Evolutionary conservation across 2,797 vertebrate genomes (phyloP).

Genomic region (Falco cherrug): DNA sequence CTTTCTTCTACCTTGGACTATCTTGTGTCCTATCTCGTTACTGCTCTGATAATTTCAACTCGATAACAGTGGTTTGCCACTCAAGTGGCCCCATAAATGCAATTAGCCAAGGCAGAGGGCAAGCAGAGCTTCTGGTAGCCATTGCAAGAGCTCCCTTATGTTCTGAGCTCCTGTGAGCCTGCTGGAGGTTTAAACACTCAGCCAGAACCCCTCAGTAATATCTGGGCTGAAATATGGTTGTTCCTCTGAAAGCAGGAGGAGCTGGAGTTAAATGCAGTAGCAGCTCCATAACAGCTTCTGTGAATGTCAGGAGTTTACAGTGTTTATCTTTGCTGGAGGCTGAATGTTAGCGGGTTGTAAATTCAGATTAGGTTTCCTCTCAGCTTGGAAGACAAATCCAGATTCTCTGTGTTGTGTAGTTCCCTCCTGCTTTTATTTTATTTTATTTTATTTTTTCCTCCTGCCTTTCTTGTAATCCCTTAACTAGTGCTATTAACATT

Average conservation of each 20-base stretch:
- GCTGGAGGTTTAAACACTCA: neutral
- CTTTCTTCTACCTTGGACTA: neutral
- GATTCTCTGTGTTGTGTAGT: neutral
- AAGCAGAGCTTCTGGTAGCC: neutral
- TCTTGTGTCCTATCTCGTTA: neutral
- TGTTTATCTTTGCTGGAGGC: constrained; percentile 57
- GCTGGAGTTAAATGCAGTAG: neutral
- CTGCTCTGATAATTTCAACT: neutral
- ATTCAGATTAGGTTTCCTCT: constrained; percentile 43
- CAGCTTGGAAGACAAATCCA: neutral
- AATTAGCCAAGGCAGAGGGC: neutral
- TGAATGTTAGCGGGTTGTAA: constrained; percentile 53
- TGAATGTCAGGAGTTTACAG: neutral
- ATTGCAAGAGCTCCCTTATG: neutral
- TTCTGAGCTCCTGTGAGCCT: neutral
- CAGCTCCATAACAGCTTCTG: constrained; percentile 15
- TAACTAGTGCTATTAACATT: neutral
- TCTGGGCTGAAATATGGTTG: neutral
- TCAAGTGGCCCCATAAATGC: neutral
- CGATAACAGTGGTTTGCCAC: accelerated
- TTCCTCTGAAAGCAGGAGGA: neutral
- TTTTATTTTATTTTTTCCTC: neutral
- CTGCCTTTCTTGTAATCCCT: neutral
- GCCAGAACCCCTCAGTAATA: neutral
- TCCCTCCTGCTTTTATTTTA: neutral